phyloP scores from a whole-genome alignment of 1,140 invertebrate genomes.

The Bathynomus jamesi region DNA sequence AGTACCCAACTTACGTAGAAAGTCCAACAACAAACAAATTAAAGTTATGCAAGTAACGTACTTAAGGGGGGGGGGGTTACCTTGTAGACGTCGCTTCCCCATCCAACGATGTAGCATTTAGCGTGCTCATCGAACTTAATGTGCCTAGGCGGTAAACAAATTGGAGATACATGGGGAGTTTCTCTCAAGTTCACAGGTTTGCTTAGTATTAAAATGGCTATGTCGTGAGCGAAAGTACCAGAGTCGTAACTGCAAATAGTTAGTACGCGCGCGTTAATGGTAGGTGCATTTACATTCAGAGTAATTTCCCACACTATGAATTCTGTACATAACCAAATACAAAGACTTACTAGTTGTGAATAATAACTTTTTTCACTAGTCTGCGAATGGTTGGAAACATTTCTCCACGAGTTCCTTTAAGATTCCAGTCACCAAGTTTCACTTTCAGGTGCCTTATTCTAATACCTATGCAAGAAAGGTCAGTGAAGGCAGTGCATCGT shows the following conservation, averaged over 20 bases:
- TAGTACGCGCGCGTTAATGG: no score
- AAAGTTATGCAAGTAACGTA: background rate
- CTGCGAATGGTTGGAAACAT: slow-evolving; percentile 22
- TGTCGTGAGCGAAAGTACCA: slow-evolving; percentile 15
- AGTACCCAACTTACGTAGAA: no score
- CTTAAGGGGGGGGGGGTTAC: background rate
- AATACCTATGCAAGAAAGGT: slow-evolving; percentile 4
- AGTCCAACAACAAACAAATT: background rate
- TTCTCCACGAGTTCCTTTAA: slow-evolving; percentile 13
- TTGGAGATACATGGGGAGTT: slow-evolving; percentile 20
- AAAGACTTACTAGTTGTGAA: slow-evolving; percentile 19
- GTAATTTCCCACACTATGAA: background rate
- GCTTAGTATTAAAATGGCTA: slow-evolving; percentile 12
- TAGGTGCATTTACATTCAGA: no score
- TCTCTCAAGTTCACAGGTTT: slow-evolving; percentile 7
- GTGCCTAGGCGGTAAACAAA: slow-evolving; percentile 8
- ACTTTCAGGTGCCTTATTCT: slow-evolving; percentile 10
- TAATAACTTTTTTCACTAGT: slow-evolving; percentile 5
- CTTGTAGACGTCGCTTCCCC: slow-evolving; percentile 28
- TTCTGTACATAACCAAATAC: background rate
- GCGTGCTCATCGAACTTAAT: slow-evolving; percentile 15
- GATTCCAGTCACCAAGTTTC: slow-evolving; percentile 27
- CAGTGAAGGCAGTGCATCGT: background rate
- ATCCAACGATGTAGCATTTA: slow-evolving; percentile 25
- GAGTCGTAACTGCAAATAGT: slow-evolving; percentile 11